Evolutionary conservation across 2,113 vertebrate species (phyloP).

Genomic region (Strigops habroptila): DNA sequence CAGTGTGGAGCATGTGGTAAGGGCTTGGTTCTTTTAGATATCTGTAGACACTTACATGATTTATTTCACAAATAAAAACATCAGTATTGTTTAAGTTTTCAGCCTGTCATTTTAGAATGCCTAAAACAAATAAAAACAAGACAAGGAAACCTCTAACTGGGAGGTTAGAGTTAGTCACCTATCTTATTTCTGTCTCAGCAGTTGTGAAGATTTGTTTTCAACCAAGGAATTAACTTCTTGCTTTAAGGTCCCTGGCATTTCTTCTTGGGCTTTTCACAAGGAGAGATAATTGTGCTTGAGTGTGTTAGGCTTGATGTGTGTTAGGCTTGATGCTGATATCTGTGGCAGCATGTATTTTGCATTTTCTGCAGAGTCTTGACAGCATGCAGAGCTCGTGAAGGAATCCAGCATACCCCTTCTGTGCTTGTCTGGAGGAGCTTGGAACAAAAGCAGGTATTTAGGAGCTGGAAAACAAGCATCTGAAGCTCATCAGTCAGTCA

Average conservation of each 20-base stretch:
- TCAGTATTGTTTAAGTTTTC: slow-evolving; percentile 47
- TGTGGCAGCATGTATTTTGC: neutral
- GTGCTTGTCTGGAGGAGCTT: neutral
- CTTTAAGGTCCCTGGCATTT: neutral
- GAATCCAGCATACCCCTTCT: neutral
- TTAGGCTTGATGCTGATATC: neutral
- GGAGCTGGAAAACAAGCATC: neutral
- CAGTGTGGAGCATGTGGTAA: neutral
- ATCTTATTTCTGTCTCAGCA: slow-evolving; percentile 44
- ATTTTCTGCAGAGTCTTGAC: neutral
- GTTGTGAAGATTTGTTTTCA: neutral
- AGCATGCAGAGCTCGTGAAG: neutral
- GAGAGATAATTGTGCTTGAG: neutral
- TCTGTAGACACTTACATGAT: slow-evolving; percentile 10
- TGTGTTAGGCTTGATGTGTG: neutral
- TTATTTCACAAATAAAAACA: slow-evolving; percentile 29
- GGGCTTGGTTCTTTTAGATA: slow-evolving; percentile 42
- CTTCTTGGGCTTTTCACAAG: neutral
- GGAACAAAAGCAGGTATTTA: neutral
- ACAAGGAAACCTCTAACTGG: neutral
- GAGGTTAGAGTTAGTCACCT: slow-evolving; percentile 18
- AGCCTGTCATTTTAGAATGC: slow-evolving; percentile 38
- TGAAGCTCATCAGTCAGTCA: neutral
- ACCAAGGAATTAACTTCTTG: neutral
- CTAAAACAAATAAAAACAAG: slow-evolving; percentile 40